Evolutionary conservation across 2,888 invertebrate species (phyloP).

Genomic region (Agonopterix alstromeriana): DNA sequence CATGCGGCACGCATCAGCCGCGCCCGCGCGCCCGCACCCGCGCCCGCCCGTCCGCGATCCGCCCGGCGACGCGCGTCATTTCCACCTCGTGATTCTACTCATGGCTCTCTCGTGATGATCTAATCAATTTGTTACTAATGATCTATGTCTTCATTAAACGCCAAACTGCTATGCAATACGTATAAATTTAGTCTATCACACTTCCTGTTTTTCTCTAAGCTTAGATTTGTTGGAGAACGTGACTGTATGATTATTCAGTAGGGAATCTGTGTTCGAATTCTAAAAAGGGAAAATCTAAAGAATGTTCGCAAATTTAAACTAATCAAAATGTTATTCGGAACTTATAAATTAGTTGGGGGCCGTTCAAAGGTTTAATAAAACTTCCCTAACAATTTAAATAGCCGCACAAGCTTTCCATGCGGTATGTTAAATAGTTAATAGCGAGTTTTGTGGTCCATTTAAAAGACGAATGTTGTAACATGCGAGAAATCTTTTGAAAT

Average conservation of each 20-base stretch:
- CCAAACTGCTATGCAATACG: neutral
- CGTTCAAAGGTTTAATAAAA: slow-evolving; percentile 20
- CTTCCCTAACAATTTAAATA: slow-evolving; percentile 23
- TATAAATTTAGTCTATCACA: too few species aligned
- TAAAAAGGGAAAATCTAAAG: slow-evolving; percentile 3
- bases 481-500: slow-evolving; percentile 42
- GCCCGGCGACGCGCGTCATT: slow-evolving; percentile 24
- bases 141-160: slow-evolving; percentile 5
- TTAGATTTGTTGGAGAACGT: too few species aligned
- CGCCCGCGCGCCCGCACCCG: slow-evolving; percentile 23
- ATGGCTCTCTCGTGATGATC: slow-evolving; percentile 5
- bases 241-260: neutral
- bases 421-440: slow-evolving; percentile 32
- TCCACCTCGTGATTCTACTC: slow-evolving; percentile 27
- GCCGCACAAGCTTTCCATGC: slow-evolving; percentile 18
- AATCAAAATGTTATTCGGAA: slow-evolving; percentile 10
- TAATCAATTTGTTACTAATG: slow-evolving; percentile 9
- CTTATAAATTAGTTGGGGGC: slow-evolving; percentile 16
- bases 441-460: slow-evolving; percentile 37
- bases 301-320: slow-evolving; percentile 8
- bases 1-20: slow-evolving; percentile 21
- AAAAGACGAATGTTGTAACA: slow-evolving; percentile 44
- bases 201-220: too few species aligned
- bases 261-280: neutral
- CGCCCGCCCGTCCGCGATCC: slow-evolving; percentile 7